Percentiles rank a stretch among this genome's conserved stretches.
Evolutionary conservation across 2,797 vertebrate species (phyloP).

Genomic region (Gymnothorax javanicus): DNA sequence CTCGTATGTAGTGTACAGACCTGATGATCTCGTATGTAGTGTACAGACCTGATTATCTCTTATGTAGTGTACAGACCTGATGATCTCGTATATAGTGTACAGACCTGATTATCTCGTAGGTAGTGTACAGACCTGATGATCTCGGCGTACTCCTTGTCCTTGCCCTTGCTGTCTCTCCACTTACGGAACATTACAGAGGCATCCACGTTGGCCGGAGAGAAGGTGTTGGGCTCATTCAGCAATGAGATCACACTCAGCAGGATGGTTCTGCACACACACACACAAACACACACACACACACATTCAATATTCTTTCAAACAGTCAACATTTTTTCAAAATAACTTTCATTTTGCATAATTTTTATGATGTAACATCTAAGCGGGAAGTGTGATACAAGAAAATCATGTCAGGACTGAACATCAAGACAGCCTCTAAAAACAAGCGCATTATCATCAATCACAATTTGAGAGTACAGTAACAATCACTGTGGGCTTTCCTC

Average conservation of each 20-base stretch:
- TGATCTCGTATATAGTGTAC: no score
- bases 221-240: constrained; percentile 85
- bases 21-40: no score
- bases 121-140: constrained; percentile 72
- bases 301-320: neutral
- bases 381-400: neutral
- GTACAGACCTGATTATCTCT: no score
- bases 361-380: neutral
- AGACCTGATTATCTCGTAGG: no score
- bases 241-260: constrained; percentile 82
- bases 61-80: no score
- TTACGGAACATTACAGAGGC: constrained; percentile 85
- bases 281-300: constrained; percentile 36
- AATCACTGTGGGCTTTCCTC: neutral
- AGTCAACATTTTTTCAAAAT: neutral
- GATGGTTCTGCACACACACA: constrained; percentile 72
- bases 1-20: no score
- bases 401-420: neutral
- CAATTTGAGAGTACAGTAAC: neutral
- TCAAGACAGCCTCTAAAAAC: neutral
- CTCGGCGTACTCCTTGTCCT: constrained; percentile 83
- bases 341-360: neutral
- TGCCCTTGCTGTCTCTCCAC: constrained; percentile 85
- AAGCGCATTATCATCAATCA: neutral
- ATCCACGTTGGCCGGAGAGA: constrained; percentile 82